A percentile compares a stretch with the other conserved stretches of the same genome.
Conservation (phyloP, 2,797 vertebrate genomes). For the Eleutherodactylus coqui region DNA sequence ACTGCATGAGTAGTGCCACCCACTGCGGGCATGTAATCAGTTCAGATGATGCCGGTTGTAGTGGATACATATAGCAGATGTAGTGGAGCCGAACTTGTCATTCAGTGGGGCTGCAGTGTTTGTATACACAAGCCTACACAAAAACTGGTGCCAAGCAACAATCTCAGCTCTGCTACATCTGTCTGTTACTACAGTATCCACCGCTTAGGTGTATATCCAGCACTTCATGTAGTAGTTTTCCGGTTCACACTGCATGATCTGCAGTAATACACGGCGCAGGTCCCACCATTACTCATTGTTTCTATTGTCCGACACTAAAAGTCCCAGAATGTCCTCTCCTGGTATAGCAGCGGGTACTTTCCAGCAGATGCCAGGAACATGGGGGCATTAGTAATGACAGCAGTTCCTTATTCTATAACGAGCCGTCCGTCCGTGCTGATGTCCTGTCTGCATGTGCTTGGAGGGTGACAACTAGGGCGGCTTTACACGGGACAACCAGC, state of each 20-base stretch:
- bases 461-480: too few relatives aligned
- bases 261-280: too few relatives aligned
- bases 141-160: too few relatives aligned
- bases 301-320: not conserved
- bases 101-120: not conserved
- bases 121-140: too few relatives aligned
- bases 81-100: not conserved
- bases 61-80: not conserved
- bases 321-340: slow-evolving; percentile 27
- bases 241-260: too few relatives aligned
- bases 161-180: too few relatives aligned
- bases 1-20: not conserved
- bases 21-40: too few relatives aligned
- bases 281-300: slow-evolving; percentile 4
- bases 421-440: not conserved
- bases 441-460: not conserved
- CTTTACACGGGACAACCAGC: too few relatives aligned
- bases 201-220: too few relatives aligned
- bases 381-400: not conserved
- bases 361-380: slow-evolving; percentile 1
- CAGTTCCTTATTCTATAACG: slow-evolving; percentile 42
- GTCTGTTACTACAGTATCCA: too few relatives aligned
- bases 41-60: too few relatives aligned
- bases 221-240: too few relatives aligned
- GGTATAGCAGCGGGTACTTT: slow-evolving; percentile 49